Percentiles rank a stretch among this genome's conserved stretches.
These are phyloP conservation scores for Troglohyphantes excavatus DNA, from an alignment of 2,888 invertebrate species.

Conservation along the genomic window DNA sequence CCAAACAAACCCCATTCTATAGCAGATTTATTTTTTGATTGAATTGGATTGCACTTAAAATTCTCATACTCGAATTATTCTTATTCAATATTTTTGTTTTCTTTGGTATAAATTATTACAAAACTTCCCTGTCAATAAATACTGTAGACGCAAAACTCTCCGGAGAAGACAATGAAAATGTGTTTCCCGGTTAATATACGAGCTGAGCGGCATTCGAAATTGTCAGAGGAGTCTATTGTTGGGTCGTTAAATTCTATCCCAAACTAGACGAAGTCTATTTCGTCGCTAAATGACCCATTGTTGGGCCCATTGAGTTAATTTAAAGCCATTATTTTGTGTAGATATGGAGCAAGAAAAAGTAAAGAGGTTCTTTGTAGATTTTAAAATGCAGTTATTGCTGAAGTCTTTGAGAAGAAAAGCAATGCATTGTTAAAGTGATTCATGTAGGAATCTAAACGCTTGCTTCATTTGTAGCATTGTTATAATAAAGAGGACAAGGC, in stretches of 20 bases:
- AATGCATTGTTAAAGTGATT: neutral
- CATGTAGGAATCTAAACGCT: neutral
- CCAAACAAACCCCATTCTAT: too few relatives aligned
- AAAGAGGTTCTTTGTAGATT: neutral
- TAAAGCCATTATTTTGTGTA: neutral
- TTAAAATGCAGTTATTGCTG: neutral
- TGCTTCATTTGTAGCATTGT: slow-evolving; percentile 5
- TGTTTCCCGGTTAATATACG: neutral
- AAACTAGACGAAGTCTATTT: neutral
- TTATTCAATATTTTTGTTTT: neutral
- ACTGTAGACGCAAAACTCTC: neutral
- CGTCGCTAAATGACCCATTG: neutral
- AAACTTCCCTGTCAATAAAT: too few relatives aligned
- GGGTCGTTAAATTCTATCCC: neutral
- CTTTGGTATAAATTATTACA: neutral
- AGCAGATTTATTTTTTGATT: too few relatives aligned
- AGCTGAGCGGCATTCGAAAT: neutral
- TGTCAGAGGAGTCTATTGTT: neutral
- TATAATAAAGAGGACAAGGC: neutral
- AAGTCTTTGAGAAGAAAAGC: neutral
- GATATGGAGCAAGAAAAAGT: neutral
- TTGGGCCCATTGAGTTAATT: neutral
- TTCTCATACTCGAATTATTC: too few relatives aligned
- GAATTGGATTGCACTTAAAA: too few relatives aligned
- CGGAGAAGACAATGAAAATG: neutral